Percentiles rank a stretch among this genome's conserved stretches.
phyloP scores from a whole-genome alignment of 2,797 vertebrate genomes.

The Siniperca undulata region DNA sequence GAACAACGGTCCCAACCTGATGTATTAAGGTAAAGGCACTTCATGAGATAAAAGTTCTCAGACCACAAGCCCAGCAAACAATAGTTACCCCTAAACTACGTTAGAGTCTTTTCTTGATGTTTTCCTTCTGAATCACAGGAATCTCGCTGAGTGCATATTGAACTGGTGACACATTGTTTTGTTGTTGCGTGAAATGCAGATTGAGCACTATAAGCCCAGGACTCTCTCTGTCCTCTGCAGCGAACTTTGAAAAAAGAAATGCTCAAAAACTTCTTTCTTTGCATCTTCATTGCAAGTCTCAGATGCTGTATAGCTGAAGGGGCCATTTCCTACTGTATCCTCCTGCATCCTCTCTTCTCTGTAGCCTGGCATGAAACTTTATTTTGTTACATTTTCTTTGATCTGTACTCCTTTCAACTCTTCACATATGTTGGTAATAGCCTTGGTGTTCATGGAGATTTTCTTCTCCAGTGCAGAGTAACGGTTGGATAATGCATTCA shows the following conservation, averaged over 20 bases:
- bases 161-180: conserved; percentile 17
- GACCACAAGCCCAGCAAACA: conserved; percentile 2
- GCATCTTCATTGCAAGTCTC: conserved; percentile 36
- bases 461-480: conserved; percentile 60
- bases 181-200: conserved; percentile 32
- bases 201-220: not conserved
- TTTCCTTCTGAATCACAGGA: not conserved
- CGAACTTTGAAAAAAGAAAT: conserved; percentile 24
- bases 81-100: not conserved
- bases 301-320: conserved; percentile 48
- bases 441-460: conserved; percentile 76
- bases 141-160: not conserved
- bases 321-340: conserved; percentile 56
- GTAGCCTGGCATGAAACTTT: conserved; percentile 44
- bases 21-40: not conserved
- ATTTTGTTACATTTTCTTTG: conserved; percentile 63
- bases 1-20: not conserved
- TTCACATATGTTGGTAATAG: conserved; percentile 74
- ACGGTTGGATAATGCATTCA: conserved; percentile 72
- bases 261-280: conserved; percentile 26
- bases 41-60: not conserved
- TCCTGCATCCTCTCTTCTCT: conserved; percentile 60
- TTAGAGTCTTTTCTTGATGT: not conserved
- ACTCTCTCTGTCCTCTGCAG: conserved; percentile 22
- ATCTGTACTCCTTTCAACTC: conserved; percentile 76